phyloP scores from a whole-genome alignment of 2,888 invertebrate species.

The Perizoma affinitatum region DNA sequence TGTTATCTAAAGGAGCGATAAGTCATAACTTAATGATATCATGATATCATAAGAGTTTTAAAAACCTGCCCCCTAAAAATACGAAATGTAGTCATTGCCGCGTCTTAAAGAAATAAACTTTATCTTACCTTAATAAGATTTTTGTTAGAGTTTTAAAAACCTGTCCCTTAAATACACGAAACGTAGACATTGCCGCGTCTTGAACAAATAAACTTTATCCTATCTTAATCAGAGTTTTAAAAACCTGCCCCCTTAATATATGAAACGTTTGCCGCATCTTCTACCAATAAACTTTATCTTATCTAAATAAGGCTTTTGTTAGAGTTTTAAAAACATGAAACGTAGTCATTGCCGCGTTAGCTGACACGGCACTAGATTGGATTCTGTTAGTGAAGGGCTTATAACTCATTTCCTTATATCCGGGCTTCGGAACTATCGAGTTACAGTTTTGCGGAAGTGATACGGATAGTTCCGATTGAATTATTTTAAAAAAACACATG shows the following conservation, averaged over 20 bases:
- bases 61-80: too few relatives aligned
- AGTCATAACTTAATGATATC: too few relatives aligned
- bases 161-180: not conserved
- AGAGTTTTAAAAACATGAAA: constrained; percentile 3
- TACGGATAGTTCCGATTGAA: constrained; percentile 20
- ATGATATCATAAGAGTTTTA: too few relatives aligned
- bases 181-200: constrained; percentile 41
- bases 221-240: too few relatives aligned
- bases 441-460: constrained; percentile 16
- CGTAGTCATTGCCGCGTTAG: constrained; percentile 43
- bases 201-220: too few relatives aligned
- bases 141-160: not conserved
- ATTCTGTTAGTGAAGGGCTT: constrained; percentile 62
- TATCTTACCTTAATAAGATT: too few relatives aligned
- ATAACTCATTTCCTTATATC: constrained; percentile 47
- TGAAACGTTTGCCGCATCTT: too few relatives aligned
- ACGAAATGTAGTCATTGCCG: too few relatives aligned
- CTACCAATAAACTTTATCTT: too few relatives aligned
- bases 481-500: not conserved
- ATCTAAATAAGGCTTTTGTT: not conserved
- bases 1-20: too few relatives aligned
- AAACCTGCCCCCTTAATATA: too few relatives aligned
- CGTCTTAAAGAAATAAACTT: too few relatives aligned
- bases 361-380: constrained; percentile 58
- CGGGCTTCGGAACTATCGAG: constrained; percentile 50